Conservation (phyloP, 1,140 invertebrate genomes). For the Mylabris phalerata region DNA sequence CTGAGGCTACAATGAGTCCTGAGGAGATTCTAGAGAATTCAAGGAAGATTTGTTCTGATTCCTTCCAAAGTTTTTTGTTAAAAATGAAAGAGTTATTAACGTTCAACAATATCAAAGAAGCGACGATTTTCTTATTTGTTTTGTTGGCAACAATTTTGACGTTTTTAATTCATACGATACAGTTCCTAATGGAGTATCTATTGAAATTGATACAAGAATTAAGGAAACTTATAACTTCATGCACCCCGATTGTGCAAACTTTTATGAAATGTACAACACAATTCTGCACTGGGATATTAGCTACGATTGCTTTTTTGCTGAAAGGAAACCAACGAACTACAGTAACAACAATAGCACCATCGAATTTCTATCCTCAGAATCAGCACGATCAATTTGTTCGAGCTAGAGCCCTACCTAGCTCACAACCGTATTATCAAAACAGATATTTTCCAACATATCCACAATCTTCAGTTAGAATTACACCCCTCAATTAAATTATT, state of each 20-base stretch:
- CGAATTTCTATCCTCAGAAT: no score
- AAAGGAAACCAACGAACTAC: no score
- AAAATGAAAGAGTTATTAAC: slow-evolving; percentile 14
- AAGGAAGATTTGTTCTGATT: slow-evolving; percentile 8
- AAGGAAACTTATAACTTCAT: slow-evolving; percentile 31
- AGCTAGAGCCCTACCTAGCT: not conserved
- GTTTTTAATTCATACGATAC: slow-evolving; percentile 16
- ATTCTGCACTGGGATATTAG: slow-evolving; percentile 39
- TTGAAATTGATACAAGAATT: slow-evolving; percentile 32
- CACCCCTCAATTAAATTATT: no score
- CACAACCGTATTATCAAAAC: not conserved
- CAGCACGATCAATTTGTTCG: no score
- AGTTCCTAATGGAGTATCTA: slow-evolving; percentile 29
- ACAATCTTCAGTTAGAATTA: not conserved
- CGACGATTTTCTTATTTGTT: slow-evolving; percentile 25
- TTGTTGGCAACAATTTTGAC: slow-evolving; percentile 21
- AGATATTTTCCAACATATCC: slow-evolving; percentile 6
- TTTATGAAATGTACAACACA: slow-evolving; percentile 39
- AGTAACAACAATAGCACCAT: no score
- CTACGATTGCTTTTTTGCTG: slow-evolving; percentile 29
- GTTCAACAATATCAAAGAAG: slow-evolving; percentile 22
- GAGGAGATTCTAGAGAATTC: slow-evolving; percentile 1
- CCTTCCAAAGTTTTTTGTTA: slow-evolving; percentile 5
- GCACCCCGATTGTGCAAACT: slow-evolving; percentile 40
- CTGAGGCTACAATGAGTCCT: not conserved